phyloP scores from a whole-genome alignment of 2,888 invertebrate genomes.

The Scelioninae gen. 2 region DNA sequence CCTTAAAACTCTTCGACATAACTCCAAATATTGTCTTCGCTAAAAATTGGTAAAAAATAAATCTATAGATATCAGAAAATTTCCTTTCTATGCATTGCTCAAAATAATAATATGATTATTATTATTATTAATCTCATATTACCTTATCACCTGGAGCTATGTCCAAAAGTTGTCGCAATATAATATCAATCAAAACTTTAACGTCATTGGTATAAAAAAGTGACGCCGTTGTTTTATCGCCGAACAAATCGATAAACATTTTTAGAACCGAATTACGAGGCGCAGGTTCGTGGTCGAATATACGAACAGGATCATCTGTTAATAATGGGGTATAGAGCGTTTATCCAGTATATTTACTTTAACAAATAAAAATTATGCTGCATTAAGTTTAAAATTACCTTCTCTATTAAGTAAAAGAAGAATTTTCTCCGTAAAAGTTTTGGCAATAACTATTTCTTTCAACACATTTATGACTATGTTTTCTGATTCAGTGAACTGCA shows the following conservation, averaged over 20 bases:
- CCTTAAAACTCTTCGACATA: constrained; percentile 87
- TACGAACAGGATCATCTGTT: constrained; percentile 90
- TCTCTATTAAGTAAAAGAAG: constrained; percentile 91
- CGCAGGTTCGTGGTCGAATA: constrained; percentile 88
- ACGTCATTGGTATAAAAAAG: constrained; percentile 97
- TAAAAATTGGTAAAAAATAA: constrained; percentile 65
- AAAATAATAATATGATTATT: neutral
- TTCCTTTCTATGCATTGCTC: too few species aligned
- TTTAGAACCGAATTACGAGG: constrained; percentile 92
- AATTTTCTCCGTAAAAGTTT: constrained; percentile 93
- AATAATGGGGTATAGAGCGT: constrained; percentile 56
- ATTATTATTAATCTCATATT: constrained; percentile 61
- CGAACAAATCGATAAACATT: constrained; percentile 91
- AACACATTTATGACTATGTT: constrained; percentile 85
- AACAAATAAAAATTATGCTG: too few species aligned
- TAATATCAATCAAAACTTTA: constrained; percentile 94
- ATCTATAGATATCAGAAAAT: neutral
- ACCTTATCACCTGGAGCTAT: constrained; percentile 91
- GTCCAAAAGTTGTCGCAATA: constrained; percentile 92
- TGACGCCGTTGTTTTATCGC: constrained; percentile 85
- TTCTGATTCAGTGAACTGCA: constrained; percentile 85
- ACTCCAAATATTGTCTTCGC: constrained; percentile 85
- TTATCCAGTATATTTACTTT: too few species aligned
- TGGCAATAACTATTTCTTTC: constrained; percentile 83
- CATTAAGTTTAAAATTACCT: constrained; percentile 78